phyloP scores from a whole-genome alignment of 2,888 invertebrate species.

The Lycaena phlaeas region DNA sequence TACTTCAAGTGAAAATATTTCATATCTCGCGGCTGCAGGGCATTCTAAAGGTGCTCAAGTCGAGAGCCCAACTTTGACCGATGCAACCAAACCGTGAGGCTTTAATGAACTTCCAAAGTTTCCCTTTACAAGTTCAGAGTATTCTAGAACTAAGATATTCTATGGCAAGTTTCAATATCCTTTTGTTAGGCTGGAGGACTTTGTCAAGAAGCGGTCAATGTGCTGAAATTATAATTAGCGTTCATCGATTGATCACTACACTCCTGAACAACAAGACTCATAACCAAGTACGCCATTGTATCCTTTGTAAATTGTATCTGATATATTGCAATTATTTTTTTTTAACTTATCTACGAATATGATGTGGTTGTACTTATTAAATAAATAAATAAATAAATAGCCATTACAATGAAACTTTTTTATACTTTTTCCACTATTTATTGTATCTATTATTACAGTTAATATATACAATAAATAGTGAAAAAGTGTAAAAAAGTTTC shows the following conservation, averaged over 20 bases:
- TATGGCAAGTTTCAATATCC: constrained; percentile 27
- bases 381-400: no score
- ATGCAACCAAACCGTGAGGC: constrained; percentile 49
- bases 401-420: no score
- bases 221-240: constrained; percentile 8
- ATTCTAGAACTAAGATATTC: constrained; percentile 29
- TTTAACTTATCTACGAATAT: no score
- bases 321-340: no score
- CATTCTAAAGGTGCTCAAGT: constrained; percentile 33
- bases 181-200: constrained; percentile 20
- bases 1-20: constrained; percentile 1
- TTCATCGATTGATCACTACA: background rate
- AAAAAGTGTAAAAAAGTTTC: no score
- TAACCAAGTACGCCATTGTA: no score
- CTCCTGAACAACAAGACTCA: no score
- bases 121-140: constrained; percentile 24
- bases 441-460: no score
- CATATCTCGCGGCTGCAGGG: background rate
- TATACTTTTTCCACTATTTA: no score
- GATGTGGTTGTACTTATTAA: no score
- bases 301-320: no score
- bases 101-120: constrained; percentile 61
- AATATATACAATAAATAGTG: no score
- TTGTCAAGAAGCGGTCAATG: constrained; percentile 32
- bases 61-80: constrained; percentile 46